Evolutionary conservation across 2,113 vertebrate species (phyloP).

Genomic region (Gila orcuttii): DNA sequence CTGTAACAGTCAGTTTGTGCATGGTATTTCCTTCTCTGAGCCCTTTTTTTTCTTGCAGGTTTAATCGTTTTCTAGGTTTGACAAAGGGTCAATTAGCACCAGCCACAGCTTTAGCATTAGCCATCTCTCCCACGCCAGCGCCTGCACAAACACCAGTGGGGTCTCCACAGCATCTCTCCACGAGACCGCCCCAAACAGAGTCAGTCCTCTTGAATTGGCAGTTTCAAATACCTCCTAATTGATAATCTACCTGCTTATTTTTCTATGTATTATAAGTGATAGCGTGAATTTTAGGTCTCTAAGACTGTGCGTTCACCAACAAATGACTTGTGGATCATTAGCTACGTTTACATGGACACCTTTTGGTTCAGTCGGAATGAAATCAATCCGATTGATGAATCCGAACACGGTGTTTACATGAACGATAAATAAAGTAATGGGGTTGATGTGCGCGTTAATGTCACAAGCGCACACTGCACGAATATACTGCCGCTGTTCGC

Average conservation of each 20-base stretch:
- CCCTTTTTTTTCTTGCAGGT: constrained; percentile 62
- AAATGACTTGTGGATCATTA: not conserved
- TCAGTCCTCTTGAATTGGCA: constrained; percentile 55
- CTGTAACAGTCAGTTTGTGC: not conserved
- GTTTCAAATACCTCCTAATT: not conserved
- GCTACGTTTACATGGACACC: too few species aligned
- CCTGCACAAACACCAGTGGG: constrained; percentile 55
- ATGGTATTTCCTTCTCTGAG: not conserved
- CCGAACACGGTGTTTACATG: too few species aligned
- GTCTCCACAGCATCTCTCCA: constrained; percentile 58
- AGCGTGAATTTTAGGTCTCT: not conserved
- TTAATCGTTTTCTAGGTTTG: constrained; percentile 77
- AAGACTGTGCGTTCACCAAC: not conserved
- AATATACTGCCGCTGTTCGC: too few species aligned
- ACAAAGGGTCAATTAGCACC: constrained; percentile 70
- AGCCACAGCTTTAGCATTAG: constrained; percentile 47
- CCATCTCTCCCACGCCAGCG: constrained; percentile 18
- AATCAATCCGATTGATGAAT: too few species aligned
- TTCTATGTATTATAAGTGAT: not conserved
- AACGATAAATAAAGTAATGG: too few species aligned
- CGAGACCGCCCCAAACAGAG: constrained; percentile 65
- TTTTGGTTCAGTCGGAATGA: too few species aligned
- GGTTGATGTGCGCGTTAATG: too few species aligned
- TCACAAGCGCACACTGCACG: too few species aligned
- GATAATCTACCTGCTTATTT: not conserved